Percentiles rank a stretch among this genome's conserved stretches.
Evolutionary conservation across 2,113 vertebrate genomes (phyloP).

Genomic region (Hypocryptadius cinnamomeus): DNA sequence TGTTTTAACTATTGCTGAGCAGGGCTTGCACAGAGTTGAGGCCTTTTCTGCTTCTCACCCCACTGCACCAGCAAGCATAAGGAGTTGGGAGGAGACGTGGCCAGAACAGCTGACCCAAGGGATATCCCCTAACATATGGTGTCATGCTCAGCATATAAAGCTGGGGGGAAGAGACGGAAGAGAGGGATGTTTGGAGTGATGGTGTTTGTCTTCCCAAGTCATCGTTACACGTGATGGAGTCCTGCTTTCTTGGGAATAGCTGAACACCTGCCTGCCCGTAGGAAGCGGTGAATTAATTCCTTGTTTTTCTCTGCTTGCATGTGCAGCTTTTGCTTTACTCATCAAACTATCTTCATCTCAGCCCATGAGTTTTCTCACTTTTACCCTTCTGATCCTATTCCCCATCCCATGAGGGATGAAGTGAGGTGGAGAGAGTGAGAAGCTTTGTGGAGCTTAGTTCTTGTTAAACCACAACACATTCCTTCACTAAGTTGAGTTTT

Average conservation of each 20-base stretch:
- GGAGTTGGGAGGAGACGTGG: not conserved
- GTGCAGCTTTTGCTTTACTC: not conserved
- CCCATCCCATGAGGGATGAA: not conserved
- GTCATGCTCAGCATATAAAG: not conserved
- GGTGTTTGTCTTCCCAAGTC: not conserved
- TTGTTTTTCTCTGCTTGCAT: not conserved
- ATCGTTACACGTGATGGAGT: rapidly evolving
- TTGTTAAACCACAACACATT: not conserved
- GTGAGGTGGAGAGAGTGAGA: not conserved
- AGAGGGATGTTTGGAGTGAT: not conserved
- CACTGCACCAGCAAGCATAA: not conserved
- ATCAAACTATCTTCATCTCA: not conserved
- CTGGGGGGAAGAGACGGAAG: not conserved
- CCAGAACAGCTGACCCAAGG: not conserved
- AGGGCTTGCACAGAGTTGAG: not conserved
- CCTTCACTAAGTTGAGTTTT: not conserved
- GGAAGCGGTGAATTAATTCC: not conserved
- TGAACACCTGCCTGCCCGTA: not conserved
- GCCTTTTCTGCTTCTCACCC: not conserved
- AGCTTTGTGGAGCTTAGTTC: not conserved
- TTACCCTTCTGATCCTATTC: not conserved
- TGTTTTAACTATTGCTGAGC: not conserved
- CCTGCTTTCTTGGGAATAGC: not conserved
- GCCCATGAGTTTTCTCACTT: not conserved
- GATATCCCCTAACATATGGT: not conserved